These are phyloP conservation scores for Actinernus sp. DNA, from an alignment of 92 coral and sea anemone genomes.

Conservation along the genomic window DNA sequence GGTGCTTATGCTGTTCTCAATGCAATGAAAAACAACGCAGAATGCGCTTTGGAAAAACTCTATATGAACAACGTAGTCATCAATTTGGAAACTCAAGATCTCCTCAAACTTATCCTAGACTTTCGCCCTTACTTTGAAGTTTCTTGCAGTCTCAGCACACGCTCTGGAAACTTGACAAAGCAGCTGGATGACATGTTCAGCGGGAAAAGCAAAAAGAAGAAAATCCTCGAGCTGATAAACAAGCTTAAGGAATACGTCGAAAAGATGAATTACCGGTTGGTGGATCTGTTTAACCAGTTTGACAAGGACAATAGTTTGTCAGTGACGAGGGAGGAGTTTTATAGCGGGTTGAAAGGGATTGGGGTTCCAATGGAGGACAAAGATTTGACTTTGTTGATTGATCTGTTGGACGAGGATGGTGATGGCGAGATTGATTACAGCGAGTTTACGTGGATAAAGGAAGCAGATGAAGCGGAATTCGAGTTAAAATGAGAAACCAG, in stretches of 20 bases:
- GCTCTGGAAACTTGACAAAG: slow-evolving; percentile 43
- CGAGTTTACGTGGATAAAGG: slow-evolving; percentile 90
- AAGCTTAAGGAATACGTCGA: slow-evolving; percentile 81
- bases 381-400: slow-evolving; percentile 75
- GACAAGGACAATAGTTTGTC: slow-evolving; percentile 94
- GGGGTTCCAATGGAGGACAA: slow-evolving; percentile 89
- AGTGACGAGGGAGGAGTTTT: slow-evolving; percentile 84
- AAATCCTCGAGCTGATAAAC: slow-evolving; percentile 59
- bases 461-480: slow-evolving; percentile 57
- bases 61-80: slow-evolving; percentile 82
- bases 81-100: slow-evolving; percentile 70
- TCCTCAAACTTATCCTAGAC: slow-evolving; percentile 62
- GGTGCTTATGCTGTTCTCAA: slow-evolving; percentile 79
- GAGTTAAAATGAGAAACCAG: not conserved
- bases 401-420: slow-evolving; percentile 81
- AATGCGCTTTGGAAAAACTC: slow-evolving; percentile 74
- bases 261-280: slow-evolving; percentile 79
- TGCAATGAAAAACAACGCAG: slow-evolving; percentile 79
- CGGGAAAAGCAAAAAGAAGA: slow-evolving; percentile 39
- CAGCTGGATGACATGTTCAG: slow-evolving; percentile 42
- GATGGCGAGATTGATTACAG: slow-evolving; percentile 91
- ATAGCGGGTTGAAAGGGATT: slow-evolving; percentile 76
- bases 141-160: slow-evolving; percentile 68
- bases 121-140: slow-evolving; percentile 67
- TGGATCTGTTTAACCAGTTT: slow-evolving; percentile 94